phyloP scores from a whole-genome alignment of 2,113 vertebrate genomes.

The Catharus fuscescens region DNA sequence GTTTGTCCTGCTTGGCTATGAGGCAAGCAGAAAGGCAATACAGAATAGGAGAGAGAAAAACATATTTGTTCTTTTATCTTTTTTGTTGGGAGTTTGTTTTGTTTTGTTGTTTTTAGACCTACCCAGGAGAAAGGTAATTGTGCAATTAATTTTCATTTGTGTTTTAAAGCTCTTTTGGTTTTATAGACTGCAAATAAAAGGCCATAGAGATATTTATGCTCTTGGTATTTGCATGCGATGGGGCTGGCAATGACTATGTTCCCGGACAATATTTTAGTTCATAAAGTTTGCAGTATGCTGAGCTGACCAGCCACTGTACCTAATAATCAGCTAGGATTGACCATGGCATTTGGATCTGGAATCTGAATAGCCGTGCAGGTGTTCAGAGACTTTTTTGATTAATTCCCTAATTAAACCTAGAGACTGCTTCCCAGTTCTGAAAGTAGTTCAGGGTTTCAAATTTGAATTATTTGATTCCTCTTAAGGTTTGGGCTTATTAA shows the following conservation, averaged over 20 bases:
- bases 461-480: neutral
- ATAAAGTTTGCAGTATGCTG: neutral
- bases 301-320: neutral
- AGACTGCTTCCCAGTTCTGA: neutral
- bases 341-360: neutral
- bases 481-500: neutral
- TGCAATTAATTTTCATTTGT: conserved; percentile 48
- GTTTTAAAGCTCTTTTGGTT: neutral
- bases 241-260: neutral
- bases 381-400: neutral
- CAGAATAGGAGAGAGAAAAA: neutral
- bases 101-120: neutral
- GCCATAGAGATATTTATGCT: conserved; percentile 27
- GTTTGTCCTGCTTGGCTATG: neutral
- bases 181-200: conserved; percentile 40
- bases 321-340: neutral
- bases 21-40: neutral
- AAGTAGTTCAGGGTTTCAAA: neutral
- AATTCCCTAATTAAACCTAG: neutral
- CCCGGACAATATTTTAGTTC: neutral
- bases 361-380: neutral
- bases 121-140: neutral
- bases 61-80: neutral
- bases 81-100: neutral
- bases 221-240: neutral